Percentiles rank a stretch among this genome's conserved stretches.
These are phyloP conservation scores for Hexactinellida sp. DNA, from an alignment of 37 sponge, comb jelly and placozoan genomes.

Conservation along the genomic window DNA sequence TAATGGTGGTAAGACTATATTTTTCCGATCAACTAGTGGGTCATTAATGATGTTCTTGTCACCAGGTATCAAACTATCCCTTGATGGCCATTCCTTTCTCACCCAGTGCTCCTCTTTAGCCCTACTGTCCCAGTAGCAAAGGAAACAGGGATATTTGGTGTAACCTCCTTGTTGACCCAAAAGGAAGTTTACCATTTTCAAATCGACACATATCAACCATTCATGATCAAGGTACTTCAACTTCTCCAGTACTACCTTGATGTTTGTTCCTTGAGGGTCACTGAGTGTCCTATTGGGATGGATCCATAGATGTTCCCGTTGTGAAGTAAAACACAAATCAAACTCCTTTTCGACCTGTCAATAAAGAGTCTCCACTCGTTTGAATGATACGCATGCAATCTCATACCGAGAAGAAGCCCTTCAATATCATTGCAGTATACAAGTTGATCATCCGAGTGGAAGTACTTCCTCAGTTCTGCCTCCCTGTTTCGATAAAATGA, in stretches of 20 bases:
- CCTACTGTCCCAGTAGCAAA: not conserved
- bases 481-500: slow-evolving; percentile 3
- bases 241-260: not conserved
- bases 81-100: not conserved
- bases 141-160: not conserved
- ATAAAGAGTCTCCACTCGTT: not conserved
- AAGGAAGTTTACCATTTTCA: not conserved
- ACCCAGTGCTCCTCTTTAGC: not conserved
- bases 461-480: not conserved
- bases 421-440: slow-evolving; percentile 9
- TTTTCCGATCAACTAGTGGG: not conserved
- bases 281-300: not conserved
- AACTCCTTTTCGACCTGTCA: not conserved
- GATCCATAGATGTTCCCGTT: not conserved
- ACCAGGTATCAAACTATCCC: not conserved
- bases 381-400: not conserved
- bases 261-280: not conserved
- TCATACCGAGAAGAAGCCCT: not conserved
- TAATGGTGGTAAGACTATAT: not conserved
- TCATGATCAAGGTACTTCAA: not conserved
- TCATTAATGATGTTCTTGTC: not conserved
- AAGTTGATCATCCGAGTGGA: not conserved
- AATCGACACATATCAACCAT: not conserved
- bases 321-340: not conserved
- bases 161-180: not conserved